Conservation (phyloP, 2,888 invertebrate species). For the Mythimna impura region DNA sequence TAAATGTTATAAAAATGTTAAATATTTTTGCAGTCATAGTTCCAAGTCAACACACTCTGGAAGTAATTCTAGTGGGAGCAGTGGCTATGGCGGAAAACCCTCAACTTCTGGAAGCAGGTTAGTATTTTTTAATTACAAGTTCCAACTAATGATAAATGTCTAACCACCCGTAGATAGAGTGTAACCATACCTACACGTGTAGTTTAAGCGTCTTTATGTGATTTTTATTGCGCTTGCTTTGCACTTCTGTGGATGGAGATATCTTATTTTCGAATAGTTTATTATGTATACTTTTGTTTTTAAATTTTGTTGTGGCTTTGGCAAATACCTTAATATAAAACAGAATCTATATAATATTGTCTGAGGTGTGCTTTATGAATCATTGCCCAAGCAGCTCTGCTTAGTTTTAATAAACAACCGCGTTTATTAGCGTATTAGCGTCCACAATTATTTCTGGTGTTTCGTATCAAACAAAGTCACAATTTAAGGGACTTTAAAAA, state of each 20-base stretch:
- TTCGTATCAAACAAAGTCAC: too few species aligned
- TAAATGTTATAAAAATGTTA: not conserved
- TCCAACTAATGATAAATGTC: not conserved
- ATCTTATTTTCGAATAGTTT: not conserved
- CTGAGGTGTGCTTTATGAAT: too few species aligned
- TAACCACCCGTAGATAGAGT: not conserved
- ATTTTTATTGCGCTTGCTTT: not conserved
- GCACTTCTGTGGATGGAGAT: not conserved
- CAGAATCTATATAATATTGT: too few species aligned
- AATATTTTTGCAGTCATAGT: slow-evolving; percentile 90
- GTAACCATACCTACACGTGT: not conserved
- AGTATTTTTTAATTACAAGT: slow-evolving; percentile 51
- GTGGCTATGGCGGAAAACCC: slow-evolving; percentile 94
- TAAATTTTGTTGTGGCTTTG: not conserved
- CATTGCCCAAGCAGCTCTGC: too few species aligned
- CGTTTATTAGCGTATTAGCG: too few species aligned
- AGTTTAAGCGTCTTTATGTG: not conserved
- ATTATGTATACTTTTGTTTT: not conserved
- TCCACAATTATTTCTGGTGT: too few species aligned
- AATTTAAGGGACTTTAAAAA: too few species aligned
- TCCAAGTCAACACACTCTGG: slow-evolving; percentile 94
- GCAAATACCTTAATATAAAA: too few species aligned
- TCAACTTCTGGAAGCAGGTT: slow-evolving; percentile 91
- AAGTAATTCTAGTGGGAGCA: slow-evolving; percentile 95
- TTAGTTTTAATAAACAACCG: not conserved